phyloP scores from a whole-genome alignment of 2,113 vertebrate genomes.

The Raja brachyura region DNA sequence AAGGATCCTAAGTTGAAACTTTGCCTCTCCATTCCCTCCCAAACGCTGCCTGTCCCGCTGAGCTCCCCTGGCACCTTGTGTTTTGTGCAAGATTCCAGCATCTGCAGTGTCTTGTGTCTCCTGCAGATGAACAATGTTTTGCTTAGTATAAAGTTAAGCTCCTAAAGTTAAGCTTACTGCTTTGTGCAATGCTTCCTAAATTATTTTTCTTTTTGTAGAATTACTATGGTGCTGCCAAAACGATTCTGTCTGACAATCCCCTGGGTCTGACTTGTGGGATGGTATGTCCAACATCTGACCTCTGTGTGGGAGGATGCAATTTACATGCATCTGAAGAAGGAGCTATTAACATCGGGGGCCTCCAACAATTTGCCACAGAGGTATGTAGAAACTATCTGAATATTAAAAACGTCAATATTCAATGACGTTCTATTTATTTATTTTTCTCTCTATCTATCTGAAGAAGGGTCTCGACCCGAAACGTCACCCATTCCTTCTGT shows the following conservation, averaged over 20 bases:
- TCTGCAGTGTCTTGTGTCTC: too few species aligned
- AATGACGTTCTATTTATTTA: neutral
- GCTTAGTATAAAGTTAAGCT: neutral
- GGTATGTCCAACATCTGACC: slow-evolving; percentile 88
- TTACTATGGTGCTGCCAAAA: slow-evolving; percentile 80
- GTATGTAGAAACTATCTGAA: slow-evolving; percentile 53
- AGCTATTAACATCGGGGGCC: slow-evolving; percentile 87
- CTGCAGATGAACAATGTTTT: too few species aligned
- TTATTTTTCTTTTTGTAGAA: slow-evolving; percentile 56
- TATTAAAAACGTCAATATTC: neutral
- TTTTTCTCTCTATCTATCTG: too few species aligned
- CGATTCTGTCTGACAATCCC: slow-evolving; percentile 85
- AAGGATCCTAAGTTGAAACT: too few species aligned
- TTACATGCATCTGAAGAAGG: slow-evolving; percentile 82
- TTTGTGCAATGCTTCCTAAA: neutral
- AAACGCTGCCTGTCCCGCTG: too few species aligned
- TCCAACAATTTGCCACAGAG: slow-evolving; percentile 92
- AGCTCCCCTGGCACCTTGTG: too few species aligned
- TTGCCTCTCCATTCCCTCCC: too few species aligned
- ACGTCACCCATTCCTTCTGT: too few species aligned
- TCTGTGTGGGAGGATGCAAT: slow-evolving; percentile 79
- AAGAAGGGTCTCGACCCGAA: too few species aligned
- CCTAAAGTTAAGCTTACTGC: neutral
- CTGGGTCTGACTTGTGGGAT: slow-evolving; percentile 85
- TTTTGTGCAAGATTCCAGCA: too few species aligned